Conservation (phyloP, 2,888 invertebrate genomes). For the Pelosia muscerda region DNA sequence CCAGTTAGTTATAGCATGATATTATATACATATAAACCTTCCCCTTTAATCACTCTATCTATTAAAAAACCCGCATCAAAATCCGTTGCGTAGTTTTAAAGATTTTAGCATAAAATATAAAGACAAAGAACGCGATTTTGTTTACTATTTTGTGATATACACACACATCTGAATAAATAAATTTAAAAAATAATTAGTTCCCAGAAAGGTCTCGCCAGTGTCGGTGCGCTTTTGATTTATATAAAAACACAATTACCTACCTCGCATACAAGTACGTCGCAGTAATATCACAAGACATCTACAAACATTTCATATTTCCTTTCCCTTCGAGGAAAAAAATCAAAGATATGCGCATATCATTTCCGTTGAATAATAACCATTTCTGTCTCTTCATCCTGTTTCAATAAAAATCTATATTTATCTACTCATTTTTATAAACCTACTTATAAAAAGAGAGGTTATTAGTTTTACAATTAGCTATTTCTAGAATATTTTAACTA, state of each 20-base stretch:
- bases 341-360: slow-evolving; percentile 29
- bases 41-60: too few species aligned
- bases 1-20: too few species aligned
- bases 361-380: slow-evolving; percentile 27
- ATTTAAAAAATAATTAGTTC: neutral
- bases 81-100: too few species aligned
- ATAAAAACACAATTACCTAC: slow-evolving; percentile 1
- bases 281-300: slow-evolving; percentile 9
- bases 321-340: slow-evolving; percentile 17
- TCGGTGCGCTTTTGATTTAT: neutral
- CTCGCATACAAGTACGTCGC: neutral
- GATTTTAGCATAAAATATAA: too few species aligned
- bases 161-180: too few species aligned
- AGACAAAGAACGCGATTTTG: too few species aligned
- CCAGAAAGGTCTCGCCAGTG: neutral
- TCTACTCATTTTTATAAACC: neutral
- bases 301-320: slow-evolving; percentile 15
- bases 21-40: too few species aligned
- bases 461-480: neutral
- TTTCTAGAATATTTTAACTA: neutral
- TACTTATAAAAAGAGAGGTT: neutral
- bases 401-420: slow-evolving; percentile 6
- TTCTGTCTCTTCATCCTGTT: slow-evolving; percentile 16
- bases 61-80: too few species aligned
- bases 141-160: too few species aligned